Evolutionary conservation across 1,140 invertebrate genomes (phyloP).

Genomic region (Lordiphosa mommai): DNA sequence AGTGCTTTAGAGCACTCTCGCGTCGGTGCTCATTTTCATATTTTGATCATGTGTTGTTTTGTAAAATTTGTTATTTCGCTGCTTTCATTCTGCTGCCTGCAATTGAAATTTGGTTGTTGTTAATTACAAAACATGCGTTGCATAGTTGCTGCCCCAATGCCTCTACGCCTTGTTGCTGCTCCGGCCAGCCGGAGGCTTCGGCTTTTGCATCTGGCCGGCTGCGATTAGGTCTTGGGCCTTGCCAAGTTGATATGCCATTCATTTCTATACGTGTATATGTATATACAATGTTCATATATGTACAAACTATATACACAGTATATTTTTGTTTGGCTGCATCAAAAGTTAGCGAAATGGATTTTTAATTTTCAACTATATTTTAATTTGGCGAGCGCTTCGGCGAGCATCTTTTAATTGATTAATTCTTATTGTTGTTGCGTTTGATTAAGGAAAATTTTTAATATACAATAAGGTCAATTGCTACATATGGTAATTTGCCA

Average conservation of each 20-base stretch:
- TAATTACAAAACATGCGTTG: constrained; percentile 65
- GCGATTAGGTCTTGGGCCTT: neutral
- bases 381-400: constrained; percentile 61
- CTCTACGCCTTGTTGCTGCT: constrained; percentile 13
- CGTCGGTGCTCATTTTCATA: neutral
- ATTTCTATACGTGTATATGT: neutral
- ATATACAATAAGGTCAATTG: constrained; percentile 69
- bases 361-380: constrained; percentile 75
- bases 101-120: constrained; percentile 35
- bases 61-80: constrained; percentile 29
- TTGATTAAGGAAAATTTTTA: constrained; percentile 70
- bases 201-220: too few species aligned
- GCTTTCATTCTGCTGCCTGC: constrained; percentile 52
- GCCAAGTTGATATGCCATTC: neutral
- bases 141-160: constrained; percentile 28
- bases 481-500: constrained; percentile 69
- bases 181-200: neutral
- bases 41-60: constrained; percentile 31
- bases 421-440: constrained; percentile 62
- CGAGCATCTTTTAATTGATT: constrained; percentile 60
- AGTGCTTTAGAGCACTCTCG: too few species aligned
- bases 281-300: neutral
- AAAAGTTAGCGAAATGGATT: constrained; percentile 55
- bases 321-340: constrained; percentile 13
- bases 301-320: neutral